Conservation (phyloP, 2,888 invertebrate genomes). For the Ornithoptera priamus region DNA sequence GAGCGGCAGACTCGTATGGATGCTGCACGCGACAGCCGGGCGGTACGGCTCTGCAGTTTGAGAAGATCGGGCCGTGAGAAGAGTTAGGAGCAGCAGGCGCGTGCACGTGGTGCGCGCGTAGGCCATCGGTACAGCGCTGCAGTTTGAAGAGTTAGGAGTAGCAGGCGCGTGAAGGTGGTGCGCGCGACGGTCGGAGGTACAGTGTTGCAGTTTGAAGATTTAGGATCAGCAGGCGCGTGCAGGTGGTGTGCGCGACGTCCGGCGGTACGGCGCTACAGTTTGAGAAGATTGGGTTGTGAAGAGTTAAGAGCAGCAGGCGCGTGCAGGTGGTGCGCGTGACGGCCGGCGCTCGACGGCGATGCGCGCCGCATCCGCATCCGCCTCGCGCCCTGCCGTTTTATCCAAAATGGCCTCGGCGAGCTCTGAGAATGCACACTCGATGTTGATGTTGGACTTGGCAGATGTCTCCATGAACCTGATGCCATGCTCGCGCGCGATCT, state of each 20-base stretch:
- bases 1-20: background rate
- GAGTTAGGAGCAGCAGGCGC: too few relatives aligned
- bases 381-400: conserved; percentile 91
- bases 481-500: conserved; percentile 97
- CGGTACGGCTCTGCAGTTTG: conserved; percentile 28
- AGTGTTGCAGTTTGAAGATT: conserved; percentile 28
- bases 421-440: conserved; percentile 96
- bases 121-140: too few relatives aligned
- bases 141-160: background rate
- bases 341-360: conserved; percentile 86
- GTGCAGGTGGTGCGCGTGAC: conserved; percentile 80
- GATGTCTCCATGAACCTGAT: conserved; percentile 99
- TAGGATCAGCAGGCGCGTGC: background rate
- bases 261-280: conserved; percentile 29
- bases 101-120: too few relatives aligned
- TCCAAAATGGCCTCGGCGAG: conserved; percentile 96
- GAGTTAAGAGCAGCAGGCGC: conserved; percentile 72
- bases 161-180: too few relatives aligned
- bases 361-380: conserved; percentile 81
- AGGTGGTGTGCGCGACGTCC: background rate
- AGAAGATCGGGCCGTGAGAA: background rate
- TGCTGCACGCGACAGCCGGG: background rate
- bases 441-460: conserved; percentile 97
- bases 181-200: background rate
- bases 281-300: background rate